Conservation (phyloP, 1,140 invertebrate genomes). For the Yoshiicerus persimilis region DNA sequence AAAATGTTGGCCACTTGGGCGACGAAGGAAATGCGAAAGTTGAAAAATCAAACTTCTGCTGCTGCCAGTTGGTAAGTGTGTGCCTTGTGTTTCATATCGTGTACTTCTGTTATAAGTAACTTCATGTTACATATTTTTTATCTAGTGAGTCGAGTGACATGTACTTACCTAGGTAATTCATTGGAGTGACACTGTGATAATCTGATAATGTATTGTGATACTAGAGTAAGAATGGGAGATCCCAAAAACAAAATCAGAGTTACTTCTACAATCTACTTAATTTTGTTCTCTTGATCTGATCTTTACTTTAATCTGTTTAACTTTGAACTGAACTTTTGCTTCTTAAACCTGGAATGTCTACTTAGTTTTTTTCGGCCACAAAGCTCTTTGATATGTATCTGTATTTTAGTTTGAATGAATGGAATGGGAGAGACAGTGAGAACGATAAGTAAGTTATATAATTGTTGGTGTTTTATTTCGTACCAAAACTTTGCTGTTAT, state of each 20-base stretch:
- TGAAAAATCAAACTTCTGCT: conserved; percentile 65
- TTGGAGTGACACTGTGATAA: not conserved
- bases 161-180: not conserved
- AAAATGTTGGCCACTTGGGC: conserved; percentile 89
- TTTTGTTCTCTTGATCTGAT: not conserved
- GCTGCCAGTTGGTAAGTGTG: conserved; percentile 61
- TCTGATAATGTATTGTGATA: not conserved
- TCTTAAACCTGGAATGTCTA: not conserved
- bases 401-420: conserved; percentile 3
- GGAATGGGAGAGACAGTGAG: not conserved
- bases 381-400: conserved; percentile 6
- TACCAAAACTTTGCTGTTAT: not conserved
- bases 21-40: conserved; percentile 87
- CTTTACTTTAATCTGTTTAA: not conserved
- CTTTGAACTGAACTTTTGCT: not conserved
- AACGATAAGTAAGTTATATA: not conserved
- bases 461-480: not conserved
- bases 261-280: not conserved
- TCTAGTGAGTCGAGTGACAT: not conserved
- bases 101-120: not conserved
- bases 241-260: not conserved
- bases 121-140: not conserved
- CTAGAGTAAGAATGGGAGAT: not conserved
- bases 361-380: not conserved
- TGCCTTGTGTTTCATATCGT: not conserved